These are phyloP conservation scores for Caenorhabditis panamensis DNA, from an alignment of 2,888 invertebrate species.

Conservation along the genomic window DNA sequence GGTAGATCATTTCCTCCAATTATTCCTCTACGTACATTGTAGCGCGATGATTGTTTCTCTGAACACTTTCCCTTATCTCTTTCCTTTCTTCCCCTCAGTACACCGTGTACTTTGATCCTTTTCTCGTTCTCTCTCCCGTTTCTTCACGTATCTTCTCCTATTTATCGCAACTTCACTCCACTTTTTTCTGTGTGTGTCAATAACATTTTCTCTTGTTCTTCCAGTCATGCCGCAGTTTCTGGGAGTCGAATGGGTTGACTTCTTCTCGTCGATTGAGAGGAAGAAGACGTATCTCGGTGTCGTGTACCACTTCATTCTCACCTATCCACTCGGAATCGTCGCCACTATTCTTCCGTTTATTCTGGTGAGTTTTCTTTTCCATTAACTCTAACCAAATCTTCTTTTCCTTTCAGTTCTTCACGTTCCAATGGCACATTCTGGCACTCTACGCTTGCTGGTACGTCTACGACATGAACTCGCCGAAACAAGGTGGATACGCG, in stretches of 20 bases:
- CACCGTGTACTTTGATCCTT: slow-evolving; percentile 16
- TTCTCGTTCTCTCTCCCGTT: neutral
- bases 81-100: neutral
- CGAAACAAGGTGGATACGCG: slow-evolving; percentile 82
- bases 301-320: slow-evolving; percentile 63
- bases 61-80: slow-evolving; percentile 1
- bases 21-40: neutral
- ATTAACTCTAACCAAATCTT: no score
- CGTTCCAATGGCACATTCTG: slow-evolving; percentile 73
- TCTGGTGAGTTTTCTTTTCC: slow-evolving; percentile 48
- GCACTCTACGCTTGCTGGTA: slow-evolving; percentile 84
- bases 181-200: neutral
- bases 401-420: slow-evolving; percentile 75
- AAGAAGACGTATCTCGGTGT: slow-evolving; percentile 61
- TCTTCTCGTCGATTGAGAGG: slow-evolving; percentile 55
- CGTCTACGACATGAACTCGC: slow-evolving; percentile 85
- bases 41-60: neutral
- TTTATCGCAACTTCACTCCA: neutral
- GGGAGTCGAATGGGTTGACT: slow-evolving; percentile 62
- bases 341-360: slow-evolving; percentile 55
- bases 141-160: neutral
- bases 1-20: neutral
- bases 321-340: slow-evolving; percentile 59
- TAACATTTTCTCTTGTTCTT: neutral
- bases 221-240: slow-evolving; percentile 52